These are phyloP conservation scores for Coracias cyanogaster DNA, from an alignment of 2,797 vertebrate genomes.

Conservation along the genomic window DNA sequence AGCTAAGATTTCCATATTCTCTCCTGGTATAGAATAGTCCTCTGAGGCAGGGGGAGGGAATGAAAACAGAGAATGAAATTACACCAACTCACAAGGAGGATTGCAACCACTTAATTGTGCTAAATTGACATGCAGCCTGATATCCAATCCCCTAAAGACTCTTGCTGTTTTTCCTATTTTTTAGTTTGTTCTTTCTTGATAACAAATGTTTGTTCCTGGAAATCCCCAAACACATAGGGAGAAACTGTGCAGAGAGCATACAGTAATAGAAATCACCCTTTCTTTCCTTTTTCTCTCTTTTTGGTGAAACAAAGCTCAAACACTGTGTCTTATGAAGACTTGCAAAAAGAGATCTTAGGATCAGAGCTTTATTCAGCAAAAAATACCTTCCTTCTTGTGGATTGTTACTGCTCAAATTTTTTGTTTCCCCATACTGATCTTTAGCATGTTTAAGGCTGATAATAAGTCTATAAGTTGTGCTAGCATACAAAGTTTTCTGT, in stretches of 20 bases:
- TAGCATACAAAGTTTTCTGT: not conserved
- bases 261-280: not conserved
- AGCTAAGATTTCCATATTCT: not conserved
- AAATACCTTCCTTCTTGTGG: not conserved
- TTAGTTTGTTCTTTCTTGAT: not conserved
- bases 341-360: not conserved
- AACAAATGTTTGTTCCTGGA: not conserved
- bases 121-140: not conserved
- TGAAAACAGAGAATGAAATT: not conserved
- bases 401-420: not conserved
- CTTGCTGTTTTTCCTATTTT: not conserved
- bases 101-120: not conserved
- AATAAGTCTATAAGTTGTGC: not conserved
- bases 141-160: not conserved
- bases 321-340: not conserved
- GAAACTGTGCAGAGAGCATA: not conserved
- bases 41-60: not conserved
- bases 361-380: not conserved
- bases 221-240: not conserved
- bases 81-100: not conserved
- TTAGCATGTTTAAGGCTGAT: not conserved
- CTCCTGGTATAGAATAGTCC: not conserved
- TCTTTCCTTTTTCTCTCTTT: not conserved
- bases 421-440: not conserved
- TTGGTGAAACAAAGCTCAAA: not conserved